A percentile compares a stretch with the other conserved stretches of the same genome.
Evolutionary conservation across 1,140 invertebrate species (phyloP).

Genomic region (Archivesica marissinica): DNA sequence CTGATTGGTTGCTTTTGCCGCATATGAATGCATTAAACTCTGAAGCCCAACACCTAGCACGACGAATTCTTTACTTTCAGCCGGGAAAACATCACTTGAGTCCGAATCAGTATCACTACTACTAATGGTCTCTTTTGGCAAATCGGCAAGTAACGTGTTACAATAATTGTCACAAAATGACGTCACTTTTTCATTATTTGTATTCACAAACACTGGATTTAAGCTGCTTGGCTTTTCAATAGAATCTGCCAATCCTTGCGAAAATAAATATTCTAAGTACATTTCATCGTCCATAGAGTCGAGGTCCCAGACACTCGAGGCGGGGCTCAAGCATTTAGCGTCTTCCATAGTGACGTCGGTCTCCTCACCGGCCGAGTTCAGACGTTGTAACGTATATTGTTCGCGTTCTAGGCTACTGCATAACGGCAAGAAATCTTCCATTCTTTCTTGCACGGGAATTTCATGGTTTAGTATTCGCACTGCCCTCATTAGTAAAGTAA

Average conservation of each 20-base stretch:
- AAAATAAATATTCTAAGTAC: slow-evolving; percentile 80
- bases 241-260: slow-evolving; percentile 78
- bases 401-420: slow-evolving; percentile 79
- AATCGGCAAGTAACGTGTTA: slow-evolving; percentile 52
- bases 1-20: slow-evolving; percentile 60
- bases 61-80: slow-evolving; percentile 77
- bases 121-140: slow-evolving; percentile 16
- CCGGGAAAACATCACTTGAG: slow-evolving; percentile 64
- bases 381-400: slow-evolving; percentile 79
- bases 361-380: slow-evolving; percentile 81
- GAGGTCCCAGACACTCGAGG: slow-evolving; percentile 69
- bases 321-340: slow-evolving; percentile 62
- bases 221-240: slow-evolving; percentile 67
- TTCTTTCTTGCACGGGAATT: slow-evolving; percentile 56
- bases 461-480: slow-evolving; percentile 33
- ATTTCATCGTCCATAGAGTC: slow-evolving; percentile 79
- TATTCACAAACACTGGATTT: slow-evolving; percentile 65
- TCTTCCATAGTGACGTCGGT: slow-evolving; percentile 69
- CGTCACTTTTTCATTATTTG: slow-evolving; percentile 63
- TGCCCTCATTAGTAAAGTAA: slow-evolving; percentile 30
- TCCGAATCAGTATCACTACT: slow-evolving; percentile 27
- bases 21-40: slow-evolving; percentile 80
- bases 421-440: slow-evolving; percentile 79
- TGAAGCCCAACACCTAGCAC: slow-evolving; percentile 84
- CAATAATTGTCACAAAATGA: slow-evolving; percentile 71